Evolutionary conservation across 2,797 vertebrate genomes (phyloP).

Genomic region (Amphiprion clarkii): DNA sequence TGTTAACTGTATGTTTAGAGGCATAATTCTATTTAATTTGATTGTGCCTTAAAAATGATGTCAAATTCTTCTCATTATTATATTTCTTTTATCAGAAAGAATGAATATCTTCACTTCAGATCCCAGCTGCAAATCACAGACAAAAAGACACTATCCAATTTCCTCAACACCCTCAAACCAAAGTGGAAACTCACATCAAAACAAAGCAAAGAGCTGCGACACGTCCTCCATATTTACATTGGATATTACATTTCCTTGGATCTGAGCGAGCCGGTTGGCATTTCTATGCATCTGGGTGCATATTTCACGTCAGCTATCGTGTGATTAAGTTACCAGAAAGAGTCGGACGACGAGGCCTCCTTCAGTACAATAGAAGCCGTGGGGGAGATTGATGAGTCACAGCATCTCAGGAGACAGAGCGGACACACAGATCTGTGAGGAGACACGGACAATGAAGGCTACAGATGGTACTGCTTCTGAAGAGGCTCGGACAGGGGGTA

Average conservation of each 20-base stretch:
- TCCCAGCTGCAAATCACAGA: background rate
- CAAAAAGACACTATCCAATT: background rate
- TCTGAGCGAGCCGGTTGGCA: conserved; percentile 12
- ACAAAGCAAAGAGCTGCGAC: conserved; percentile 1
- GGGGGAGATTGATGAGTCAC: conserved; percentile 72
- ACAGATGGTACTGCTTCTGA: conserved; percentile 55
- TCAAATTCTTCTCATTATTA: background rate
- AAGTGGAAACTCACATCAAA: conserved; percentile 8
- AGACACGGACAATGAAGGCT: conserved; percentile 55
- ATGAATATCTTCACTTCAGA: background rate
- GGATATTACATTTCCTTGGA: conserved; percentile 2
- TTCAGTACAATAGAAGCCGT: conserved; percentile 57
- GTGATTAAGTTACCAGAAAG: conserved; percentile 61
- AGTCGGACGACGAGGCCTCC: conserved; percentile 47
- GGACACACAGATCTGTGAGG: conserved; percentile 53
- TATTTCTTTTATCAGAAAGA: background rate
- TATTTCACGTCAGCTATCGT: conserved; percentile 36
- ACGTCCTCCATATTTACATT: background rate
- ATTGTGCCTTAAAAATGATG: background rate
- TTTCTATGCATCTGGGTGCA: conserved; percentile 28
- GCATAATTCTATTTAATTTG: too few relatives aligned
- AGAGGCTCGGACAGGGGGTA: conserved; percentile 32
- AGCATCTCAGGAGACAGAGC: conserved; percentile 68
- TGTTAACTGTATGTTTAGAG: background rate
- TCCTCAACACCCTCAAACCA: background rate